Evolutionary conservation across 2,113 vertebrate species (phyloP).

Genomic region (Canis aureus): DNA sequence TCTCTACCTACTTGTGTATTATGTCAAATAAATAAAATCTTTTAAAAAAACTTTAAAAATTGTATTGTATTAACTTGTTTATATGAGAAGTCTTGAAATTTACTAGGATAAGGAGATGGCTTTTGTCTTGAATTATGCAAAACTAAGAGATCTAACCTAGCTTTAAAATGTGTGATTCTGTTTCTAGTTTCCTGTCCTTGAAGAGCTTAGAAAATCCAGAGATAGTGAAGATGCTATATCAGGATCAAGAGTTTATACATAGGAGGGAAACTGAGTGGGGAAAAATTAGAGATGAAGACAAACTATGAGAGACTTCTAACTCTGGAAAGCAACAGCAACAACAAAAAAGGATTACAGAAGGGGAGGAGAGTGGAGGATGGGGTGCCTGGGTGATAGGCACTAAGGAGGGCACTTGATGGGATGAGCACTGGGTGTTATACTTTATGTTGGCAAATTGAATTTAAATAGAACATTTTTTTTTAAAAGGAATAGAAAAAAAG

Average conservation of each 20-base stretch:
- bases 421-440: too few relatives aligned
- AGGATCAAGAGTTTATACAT: not conserved
- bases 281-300: too few relatives aligned
- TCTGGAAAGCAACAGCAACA: too few relatives aligned
- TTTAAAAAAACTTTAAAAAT: not conserved
- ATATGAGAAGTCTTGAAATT: not conserved
- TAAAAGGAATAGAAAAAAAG: not conserved
- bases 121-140: conserved; percentile 2
- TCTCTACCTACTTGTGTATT: too few relatives aligned
- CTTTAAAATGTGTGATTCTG: not conserved
- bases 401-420: too few relatives aligned
- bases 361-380: too few relatives aligned
- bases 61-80: not conserved
- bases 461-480: too few relatives aligned
- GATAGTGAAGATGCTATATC: not conserved
- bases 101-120: not conserved
- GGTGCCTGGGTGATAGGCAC: too few relatives aligned
- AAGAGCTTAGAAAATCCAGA: not conserved
- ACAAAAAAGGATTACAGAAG: too few relatives aligned
- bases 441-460: too few relatives aligned
- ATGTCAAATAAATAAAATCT: not conserved
- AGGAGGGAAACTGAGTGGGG: too few relatives aligned
- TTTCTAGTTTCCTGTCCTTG: not conserved
- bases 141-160: not conserved
- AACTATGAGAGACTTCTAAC: too few relatives aligned